Evolutionary conservation across 1,140 invertebrate species (phyloP).

Genomic region (Rhysida immarginata): DNA sequence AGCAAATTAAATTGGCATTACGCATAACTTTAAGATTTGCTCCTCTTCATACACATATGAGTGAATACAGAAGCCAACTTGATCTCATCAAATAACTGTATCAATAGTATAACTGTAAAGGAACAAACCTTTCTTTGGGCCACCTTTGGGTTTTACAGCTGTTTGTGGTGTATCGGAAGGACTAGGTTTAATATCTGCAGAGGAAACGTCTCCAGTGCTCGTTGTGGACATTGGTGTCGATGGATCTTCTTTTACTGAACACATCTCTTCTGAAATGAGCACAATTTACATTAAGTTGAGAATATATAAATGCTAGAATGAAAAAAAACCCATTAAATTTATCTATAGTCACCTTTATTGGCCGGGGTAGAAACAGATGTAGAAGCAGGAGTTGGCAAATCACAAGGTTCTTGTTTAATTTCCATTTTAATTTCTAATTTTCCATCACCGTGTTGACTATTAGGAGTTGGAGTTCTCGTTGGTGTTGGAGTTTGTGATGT

Average conservation of each 20-base stretch:
- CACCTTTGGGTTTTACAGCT: conserved; percentile 24
- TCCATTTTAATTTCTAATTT: conserved; percentile 9
- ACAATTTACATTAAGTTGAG: too few relatives aligned
- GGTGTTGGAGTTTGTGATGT: conserved; percentile 9
- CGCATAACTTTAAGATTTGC: too few relatives aligned
- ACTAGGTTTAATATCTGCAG: conserved; percentile 22
- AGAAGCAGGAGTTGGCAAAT: background rate
- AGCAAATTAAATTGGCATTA: too few relatives aligned
- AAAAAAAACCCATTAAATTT: background rate
- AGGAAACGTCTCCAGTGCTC: conserved; percentile 14
- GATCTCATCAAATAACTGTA: too few relatives aligned
- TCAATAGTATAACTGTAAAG: too few relatives aligned
- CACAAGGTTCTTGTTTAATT: conserved; percentile 11
- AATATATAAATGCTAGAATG: background rate
- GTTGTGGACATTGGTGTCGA: conserved; percentile 28
- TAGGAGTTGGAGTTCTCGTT: conserved; percentile 10
- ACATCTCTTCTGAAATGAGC: conserved; percentile 13
- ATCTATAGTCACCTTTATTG: conserved; percentile 13
- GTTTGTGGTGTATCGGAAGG: conserved; percentile 37
- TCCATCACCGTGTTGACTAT: conserved; percentile 10
- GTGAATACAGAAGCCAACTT: too few relatives aligned
- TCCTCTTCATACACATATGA: too few relatives aligned
- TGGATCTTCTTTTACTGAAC: conserved; percentile 42
- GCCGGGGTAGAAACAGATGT: conserved; percentile 3
- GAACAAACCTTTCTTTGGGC: conserved; percentile 50